These are phyloP conservation scores for Gymnothorax javanicus DNA, from an alignment of 2,797 vertebrate species.

Conservation along the genomic window DNA sequence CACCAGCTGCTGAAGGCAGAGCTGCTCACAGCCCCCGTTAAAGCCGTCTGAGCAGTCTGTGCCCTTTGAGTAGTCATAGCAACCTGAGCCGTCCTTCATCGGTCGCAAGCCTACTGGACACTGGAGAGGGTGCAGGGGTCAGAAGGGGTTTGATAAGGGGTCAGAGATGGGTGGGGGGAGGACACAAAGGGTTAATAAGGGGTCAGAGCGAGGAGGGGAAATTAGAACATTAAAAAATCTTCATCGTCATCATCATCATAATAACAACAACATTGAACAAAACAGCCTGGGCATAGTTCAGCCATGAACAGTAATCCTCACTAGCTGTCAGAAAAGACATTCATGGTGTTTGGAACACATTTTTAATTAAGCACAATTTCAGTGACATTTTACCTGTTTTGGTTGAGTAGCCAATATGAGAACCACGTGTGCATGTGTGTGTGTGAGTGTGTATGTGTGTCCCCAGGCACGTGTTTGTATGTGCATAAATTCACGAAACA, in stretches of 20 bases:
- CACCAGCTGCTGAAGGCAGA: constrained; percentile 93
- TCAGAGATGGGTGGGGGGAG: not conserved
- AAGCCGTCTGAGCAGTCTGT: constrained; percentile 97
- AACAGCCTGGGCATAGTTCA: too few species aligned
- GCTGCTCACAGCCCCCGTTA: constrained; percentile 96
- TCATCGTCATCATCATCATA: too few species aligned
- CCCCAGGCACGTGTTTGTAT: not conserved
- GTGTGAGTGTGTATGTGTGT: not conserved
- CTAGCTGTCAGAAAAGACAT: too few species aligned
- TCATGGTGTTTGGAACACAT: too few species aligned
- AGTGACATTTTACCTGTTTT: too few species aligned
- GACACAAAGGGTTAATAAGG: constrained; percentile 17
- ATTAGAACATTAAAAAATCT: too few species aligned
- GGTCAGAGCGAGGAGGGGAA: constrained; percentile 36
- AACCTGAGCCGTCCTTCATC: constrained; percentile 97
- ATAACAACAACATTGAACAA: too few species aligned
- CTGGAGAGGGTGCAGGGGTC: constrained; percentile 59
- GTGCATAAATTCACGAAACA: not conserved
- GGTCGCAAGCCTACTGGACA: constrained; percentile 92
- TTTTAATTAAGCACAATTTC: too few species aligned
- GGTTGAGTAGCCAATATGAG: too few species aligned
- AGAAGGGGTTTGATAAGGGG: constrained; percentile 29
- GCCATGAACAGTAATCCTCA: too few species aligned
- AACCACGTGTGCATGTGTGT: not conserved
- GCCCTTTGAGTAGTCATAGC: constrained; percentile 95